Conservation (phyloP, 2,888 invertebrate genomes). For the Ypsolopha scabrella region DNA sequence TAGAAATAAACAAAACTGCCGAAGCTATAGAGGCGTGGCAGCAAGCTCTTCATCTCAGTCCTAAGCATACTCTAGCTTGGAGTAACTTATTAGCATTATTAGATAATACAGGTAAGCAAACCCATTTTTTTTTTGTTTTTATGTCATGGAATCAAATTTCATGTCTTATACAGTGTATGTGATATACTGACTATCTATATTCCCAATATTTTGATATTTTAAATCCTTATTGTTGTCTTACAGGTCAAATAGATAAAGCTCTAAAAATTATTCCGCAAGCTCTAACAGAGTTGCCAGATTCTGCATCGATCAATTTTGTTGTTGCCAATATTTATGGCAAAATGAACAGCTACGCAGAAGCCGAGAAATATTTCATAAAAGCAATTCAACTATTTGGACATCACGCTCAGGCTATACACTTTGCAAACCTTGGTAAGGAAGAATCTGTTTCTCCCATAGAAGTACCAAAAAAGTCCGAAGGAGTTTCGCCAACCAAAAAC, state of each 20-base stretch:
- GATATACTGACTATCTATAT: no score
- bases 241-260: slow-evolving; percentile 77
- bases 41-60: slow-evolving; percentile 81
- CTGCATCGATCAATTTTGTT: slow-evolving; percentile 85
- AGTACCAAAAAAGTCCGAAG: no score
- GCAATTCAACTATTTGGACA: slow-evolving; percentile 75
- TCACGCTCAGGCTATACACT: slow-evolving; percentile 82
- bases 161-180: no score
- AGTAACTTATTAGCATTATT: slow-evolving; percentile 89
- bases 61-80: slow-evolving; percentile 89
- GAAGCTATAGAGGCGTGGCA: slow-evolving; percentile 87
- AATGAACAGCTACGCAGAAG: slow-evolving; percentile 78
- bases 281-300: slow-evolving; percentile 76
- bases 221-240: not conserved
- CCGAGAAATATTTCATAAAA: slow-evolving; percentile 83
- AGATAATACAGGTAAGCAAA: slow-evolving; percentile 74
- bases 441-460: no score
- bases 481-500: no score
- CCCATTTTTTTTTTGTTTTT: slow-evolving; percentile 2
- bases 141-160: no score
- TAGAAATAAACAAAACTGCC: slow-evolving; percentile 79
- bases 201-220: slow-evolving; percentile 42
- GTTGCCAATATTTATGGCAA: slow-evolving; percentile 92
- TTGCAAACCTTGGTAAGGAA: slow-evolving; percentile 87
- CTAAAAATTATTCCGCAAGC: slow-evolving; percentile 78